These are phyloP conservation scores for Oreotrochilus melanogaster DNA, from an alignment of 2,113 vertebrate genomes.

Conservation along the genomic window DNA sequence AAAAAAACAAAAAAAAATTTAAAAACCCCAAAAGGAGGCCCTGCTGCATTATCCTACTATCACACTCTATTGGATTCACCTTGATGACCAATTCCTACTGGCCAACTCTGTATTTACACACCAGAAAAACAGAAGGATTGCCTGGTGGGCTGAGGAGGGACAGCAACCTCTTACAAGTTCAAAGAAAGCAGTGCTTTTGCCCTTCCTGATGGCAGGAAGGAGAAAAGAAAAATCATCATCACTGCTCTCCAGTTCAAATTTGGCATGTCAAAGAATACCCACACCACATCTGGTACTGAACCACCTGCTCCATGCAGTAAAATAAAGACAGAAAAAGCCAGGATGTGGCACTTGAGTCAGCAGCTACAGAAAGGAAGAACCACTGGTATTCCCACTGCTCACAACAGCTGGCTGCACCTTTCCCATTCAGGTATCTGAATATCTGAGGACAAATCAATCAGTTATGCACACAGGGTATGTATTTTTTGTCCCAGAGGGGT, in stretches of 20 bases:
- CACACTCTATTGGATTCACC: background rate
- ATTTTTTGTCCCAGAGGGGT: background rate
- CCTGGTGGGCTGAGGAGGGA: background rate
- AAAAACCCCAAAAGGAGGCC: background rate
- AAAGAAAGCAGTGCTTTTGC: background rate
- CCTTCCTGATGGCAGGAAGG: fast-evolving
- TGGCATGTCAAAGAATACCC: background rate
- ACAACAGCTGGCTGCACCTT: background rate
- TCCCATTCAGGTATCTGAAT: background rate
- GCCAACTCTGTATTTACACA: fast-evolving
- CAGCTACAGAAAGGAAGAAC: background rate
- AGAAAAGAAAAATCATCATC: no score
- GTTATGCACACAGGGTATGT: background rate
- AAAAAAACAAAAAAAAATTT: background rate
- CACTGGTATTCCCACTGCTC: no score
- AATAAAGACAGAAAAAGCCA: background rate
- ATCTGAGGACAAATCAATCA: background rate
- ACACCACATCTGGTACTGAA: fast-evolving
- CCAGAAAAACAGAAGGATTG: background rate
- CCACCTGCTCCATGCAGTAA: fast-evolving
- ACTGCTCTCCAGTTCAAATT: fast-evolving
- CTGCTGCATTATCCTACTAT: background rate
- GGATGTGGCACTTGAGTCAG: background rate
- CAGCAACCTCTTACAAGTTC: background rate
- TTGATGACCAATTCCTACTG: background rate